Evolutionary conservation across 2,888 invertebrate genomes (phyloP), one percentile per base, ranked within the genome.

Genomic region (Lucinisca nassula): DNA sequence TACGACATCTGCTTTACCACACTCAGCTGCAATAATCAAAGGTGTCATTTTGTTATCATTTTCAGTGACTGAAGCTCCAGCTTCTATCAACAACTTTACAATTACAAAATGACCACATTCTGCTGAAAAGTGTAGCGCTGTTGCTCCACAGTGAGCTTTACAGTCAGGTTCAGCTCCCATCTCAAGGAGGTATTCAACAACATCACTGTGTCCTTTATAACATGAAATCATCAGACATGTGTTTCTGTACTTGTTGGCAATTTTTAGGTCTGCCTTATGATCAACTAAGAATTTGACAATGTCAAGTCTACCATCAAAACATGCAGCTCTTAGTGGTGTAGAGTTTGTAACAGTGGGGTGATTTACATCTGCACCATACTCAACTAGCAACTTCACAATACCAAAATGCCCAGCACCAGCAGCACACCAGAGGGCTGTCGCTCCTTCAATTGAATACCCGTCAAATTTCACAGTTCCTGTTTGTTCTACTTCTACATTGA

Each of bases 291-390:
- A 99, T 95, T 98, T 98, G n/a, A 99, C 98, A 93, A 99, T 99
- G 94, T 99, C 98, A 95, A 98, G 97, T 95, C 99, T 98, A 35
- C 99, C 99, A 96, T 99, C 99, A 96, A 99, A 99, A 96, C 99
- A 99, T 74, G 99, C 99, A 0, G 99, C 99, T 83, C 99, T 97
- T 37, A 99, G 97, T 0, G 99, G 99, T 27, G 99, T 99, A 92
- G 99, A 99, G 96, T 99, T 98, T 35, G 99, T 99, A 92, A 98
- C 97, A 17, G 99, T 99, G n/a, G 98, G 97, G 96, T 99, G 98
- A 96, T 99, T 99, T 2, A 99, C 98, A 96, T 98, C 97, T 0
- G 99, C 98, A 1, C 98, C 98, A 83, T 95, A 93, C 92, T 98
- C 97, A 4, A 99, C 98, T 72, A 99, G 96, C 58, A 98, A 97